phyloP scores from a whole-genome alignment of 2,113 vertebrate genomes.

The Tinamus guttatus region DNA sequence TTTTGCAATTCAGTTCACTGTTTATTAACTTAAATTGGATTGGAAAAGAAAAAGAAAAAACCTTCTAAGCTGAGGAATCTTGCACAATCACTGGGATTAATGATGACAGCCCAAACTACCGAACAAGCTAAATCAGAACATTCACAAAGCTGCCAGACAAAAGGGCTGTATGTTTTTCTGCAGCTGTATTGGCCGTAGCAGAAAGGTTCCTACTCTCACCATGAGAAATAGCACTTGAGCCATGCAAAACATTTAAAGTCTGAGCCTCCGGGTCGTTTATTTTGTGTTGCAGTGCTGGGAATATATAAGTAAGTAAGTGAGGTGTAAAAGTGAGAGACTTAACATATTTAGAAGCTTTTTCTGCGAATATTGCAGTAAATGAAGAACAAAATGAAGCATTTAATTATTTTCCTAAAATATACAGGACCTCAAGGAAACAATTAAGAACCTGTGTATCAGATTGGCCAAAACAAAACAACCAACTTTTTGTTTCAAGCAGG shows the following conservation, averaged over 20 bases:
- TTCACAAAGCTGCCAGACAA: constrained; percentile 11
- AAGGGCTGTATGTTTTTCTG: background rate
- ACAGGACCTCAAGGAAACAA: background rate
- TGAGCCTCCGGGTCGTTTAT: background rate
- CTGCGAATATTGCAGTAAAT: background rate
- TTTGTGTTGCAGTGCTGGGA: background rate
- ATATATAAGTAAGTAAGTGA: background rate
- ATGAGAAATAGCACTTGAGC: background rate
- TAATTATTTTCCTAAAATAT: background rate
- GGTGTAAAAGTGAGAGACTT: background rate
- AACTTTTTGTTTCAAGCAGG: background rate
- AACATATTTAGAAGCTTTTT: background rate
- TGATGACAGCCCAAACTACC: background rate
- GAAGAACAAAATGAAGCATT: background rate
- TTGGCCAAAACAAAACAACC: background rate
- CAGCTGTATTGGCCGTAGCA: background rate
- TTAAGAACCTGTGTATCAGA: background rate
- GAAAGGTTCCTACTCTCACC: background rate
- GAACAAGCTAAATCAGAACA: constrained; percentile 37
- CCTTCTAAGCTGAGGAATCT: background rate
- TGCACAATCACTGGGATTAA: constrained; percentile 26
- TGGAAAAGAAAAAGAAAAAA: background rate
- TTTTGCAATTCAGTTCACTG: constrained; percentile 1
- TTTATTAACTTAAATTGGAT: constrained; percentile 41
- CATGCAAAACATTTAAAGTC: background rate